Evolutionary conservation across 2,113 vertebrate species (phyloP).

Genomic region (Craseonycteris thonglongyai): DNA sequence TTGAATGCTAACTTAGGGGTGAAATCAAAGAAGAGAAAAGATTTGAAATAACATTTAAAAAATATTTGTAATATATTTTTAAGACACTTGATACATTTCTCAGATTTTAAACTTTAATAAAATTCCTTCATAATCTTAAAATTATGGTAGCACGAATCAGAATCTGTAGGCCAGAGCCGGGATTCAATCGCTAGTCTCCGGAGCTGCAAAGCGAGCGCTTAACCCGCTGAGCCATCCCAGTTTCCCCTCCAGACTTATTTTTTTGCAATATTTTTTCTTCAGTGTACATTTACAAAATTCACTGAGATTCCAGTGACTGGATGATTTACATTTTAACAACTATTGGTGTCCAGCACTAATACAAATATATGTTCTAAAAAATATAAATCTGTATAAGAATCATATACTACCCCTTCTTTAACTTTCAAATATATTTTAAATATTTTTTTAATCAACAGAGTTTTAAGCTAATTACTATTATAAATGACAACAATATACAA

Average conservation of each 20-base stretch:
- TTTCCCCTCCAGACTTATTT: too few species aligned
- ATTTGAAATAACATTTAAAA: background rate
- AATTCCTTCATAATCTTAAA: background rate
- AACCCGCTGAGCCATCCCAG: too few species aligned
- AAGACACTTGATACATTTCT: background rate
- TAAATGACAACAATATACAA: background rate
- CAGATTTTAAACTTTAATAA: background rate
- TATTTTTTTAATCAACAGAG: background rate
- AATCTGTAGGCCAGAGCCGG: background rate
- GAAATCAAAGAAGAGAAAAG: background rate
- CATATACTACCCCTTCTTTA: background rate
- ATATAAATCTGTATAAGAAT: background rate
- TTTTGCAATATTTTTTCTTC: conserved; percentile 32
- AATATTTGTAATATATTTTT: background rate
- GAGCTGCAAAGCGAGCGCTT: too few species aligned
- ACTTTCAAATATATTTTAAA: background rate
- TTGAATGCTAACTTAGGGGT: background rate
- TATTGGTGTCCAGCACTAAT: background rate
- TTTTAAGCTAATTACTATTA: background rate
- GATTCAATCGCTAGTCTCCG: too few species aligned
- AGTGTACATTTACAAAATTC: conserved; percentile 14
- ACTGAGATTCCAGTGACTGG: background rate
- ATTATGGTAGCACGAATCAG: too few species aligned
- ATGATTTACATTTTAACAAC: background rate
- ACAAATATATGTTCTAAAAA: background rate